Evolutionary conservation across 2,797 vertebrate species (phyloP).

Genomic region (Glyptemys insculpta): DNA sequence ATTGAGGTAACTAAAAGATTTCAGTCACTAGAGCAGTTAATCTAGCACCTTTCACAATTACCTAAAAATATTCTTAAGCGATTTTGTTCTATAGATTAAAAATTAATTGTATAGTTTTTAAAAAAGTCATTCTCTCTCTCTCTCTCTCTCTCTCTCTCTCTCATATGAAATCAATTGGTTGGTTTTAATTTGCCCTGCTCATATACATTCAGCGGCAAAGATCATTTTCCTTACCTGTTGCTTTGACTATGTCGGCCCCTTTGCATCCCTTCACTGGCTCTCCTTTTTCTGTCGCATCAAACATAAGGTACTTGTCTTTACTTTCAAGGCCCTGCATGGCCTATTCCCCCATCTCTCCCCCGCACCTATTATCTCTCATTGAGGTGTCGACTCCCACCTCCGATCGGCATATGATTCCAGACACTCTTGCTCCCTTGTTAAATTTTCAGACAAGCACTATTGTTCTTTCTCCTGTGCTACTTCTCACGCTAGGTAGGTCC

Average conservation of each 20-base stretch:
- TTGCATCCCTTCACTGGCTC: background rate
- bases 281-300: background rate
- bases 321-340: background rate
- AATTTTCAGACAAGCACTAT: background rate
- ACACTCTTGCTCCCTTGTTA: background rate
- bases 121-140: background rate
- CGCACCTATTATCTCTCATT: background rate
- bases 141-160: no score
- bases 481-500: background rate
- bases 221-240: background rate
- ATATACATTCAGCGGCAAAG: background rate
- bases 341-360: background rate
- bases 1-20: background rate
- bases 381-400: background rate
- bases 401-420: background rate
- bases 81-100: background rate
- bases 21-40: background rate
- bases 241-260: background rate
- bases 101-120: background rate
- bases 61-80: background rate
- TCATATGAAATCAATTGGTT: background rate
- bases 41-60: background rate
- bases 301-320: background rate
- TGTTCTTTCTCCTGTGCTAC: background rate
- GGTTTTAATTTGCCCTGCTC: background rate